phyloP scores from a whole-genome alignment of 2,113 vertebrate genomes.

The Rhabdornis inornatus region DNA sequence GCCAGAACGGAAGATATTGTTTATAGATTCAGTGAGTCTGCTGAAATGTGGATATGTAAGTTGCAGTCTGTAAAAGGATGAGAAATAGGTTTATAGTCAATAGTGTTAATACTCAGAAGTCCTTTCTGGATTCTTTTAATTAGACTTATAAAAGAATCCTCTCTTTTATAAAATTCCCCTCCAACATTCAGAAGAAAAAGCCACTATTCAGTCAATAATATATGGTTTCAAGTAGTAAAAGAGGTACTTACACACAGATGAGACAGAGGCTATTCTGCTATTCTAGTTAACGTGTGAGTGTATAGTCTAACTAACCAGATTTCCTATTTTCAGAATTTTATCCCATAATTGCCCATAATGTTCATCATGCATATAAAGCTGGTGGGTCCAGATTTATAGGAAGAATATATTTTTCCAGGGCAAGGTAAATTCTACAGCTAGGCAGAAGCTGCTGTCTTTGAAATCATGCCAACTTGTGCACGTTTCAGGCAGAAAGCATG shows the following conservation, averaged over 20 bases:
- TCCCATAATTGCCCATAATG: background rate
- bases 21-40: background rate
- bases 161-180: background rate
- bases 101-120: background rate
- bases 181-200: background rate
- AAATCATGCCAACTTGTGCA: background rate
- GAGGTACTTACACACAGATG: background rate
- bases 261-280: background rate
- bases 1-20: slow-evolving; percentile 10
- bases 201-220: background rate
- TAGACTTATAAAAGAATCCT: background rate
- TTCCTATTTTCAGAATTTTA: background rate
- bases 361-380: background rate
- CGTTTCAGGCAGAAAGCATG: background rate
- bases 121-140: background rate
- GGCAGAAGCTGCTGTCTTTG: background rate
- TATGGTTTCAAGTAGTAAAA: background rate
- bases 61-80: background rate
- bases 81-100: background rate
- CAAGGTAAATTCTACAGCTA: background rate
- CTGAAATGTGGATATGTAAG: background rate
- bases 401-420: background rate
- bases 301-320: background rate
- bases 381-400: background rate
- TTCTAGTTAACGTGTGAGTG: background rate